Conservation (phyloP, 2,113 vertebrate genomes). For the Herpetotheres cachinnans region DNA sequence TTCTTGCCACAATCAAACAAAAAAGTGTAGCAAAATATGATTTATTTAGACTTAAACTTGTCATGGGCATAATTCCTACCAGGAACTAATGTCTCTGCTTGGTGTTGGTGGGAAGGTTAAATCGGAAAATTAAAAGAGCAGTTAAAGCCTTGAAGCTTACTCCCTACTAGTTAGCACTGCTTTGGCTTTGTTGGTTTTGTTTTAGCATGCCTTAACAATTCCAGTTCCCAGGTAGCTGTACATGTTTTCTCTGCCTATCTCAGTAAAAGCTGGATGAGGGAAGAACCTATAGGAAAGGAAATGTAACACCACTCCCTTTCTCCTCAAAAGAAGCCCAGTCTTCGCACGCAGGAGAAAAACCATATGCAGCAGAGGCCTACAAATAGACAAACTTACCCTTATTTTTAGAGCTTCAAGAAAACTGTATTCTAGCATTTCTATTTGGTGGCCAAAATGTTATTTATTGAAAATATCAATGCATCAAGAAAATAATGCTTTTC, state of each 20-base stretch:
- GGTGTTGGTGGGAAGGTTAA: not conserved
- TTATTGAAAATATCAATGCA: not conserved
- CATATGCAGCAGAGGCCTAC: not conserved
- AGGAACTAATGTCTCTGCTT: not conserved
- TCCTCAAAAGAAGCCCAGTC: not conserved
- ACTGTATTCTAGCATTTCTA: not conserved
- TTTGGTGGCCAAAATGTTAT: not conserved
- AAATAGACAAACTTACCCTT: not conserved
- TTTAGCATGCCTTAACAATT: not conserved
- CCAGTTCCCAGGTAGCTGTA: not conserved
- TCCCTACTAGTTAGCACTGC: not conserved
- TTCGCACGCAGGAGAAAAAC: not conserved
- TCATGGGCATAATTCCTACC: not conserved
- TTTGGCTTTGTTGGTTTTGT: not conserved
- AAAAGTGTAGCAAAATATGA: not conserved
- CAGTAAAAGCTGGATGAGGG: not conserved
- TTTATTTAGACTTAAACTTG: not conserved
- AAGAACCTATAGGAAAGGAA: not conserved
- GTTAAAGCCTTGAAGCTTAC: not conserved
- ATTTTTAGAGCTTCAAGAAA: not conserved
- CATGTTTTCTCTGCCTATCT: not conserved
- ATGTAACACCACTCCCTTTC: not conserved
- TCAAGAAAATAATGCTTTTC: not conserved
- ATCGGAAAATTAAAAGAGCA: not conserved
- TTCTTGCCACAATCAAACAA: not conserved